phyloP scores from a whole-genome alignment of 2,888 invertebrate species.

The Chrysopilus asiliformis region DNA sequence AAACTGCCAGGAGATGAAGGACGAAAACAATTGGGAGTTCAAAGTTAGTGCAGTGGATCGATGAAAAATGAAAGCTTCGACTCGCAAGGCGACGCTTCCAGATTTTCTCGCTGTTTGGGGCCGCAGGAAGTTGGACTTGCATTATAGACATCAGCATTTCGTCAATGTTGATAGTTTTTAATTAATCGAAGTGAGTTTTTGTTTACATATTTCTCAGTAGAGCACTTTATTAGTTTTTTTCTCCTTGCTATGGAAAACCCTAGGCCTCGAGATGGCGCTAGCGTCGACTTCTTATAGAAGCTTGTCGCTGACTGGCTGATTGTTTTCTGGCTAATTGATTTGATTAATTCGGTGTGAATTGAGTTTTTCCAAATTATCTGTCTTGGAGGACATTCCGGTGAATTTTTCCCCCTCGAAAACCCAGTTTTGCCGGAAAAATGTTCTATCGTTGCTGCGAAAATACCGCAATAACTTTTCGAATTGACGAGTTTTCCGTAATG shows the following conservation, averaged over 20 bases:
- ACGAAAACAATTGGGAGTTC: too few species aligned
- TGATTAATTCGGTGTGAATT: not conserved
- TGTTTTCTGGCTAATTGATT: not conserved
- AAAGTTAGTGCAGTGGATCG: conserved; percentile 12
- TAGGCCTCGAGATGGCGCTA: conserved; percentile 14
- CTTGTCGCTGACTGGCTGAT: conserved; percentile 10
- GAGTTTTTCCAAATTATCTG: not conserved
- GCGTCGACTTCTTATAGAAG: conserved; percentile 7
- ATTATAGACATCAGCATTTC: too few species aligned
- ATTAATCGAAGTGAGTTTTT: conserved; percentile 9
- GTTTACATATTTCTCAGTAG: conserved; percentile 9
- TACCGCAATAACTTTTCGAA: not conserved
- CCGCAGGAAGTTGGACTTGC: too few species aligned
- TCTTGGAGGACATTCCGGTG: not conserved
- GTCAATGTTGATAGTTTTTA: too few species aligned
- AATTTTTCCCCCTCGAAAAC: not conserved
- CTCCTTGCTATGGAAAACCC: too few species aligned
- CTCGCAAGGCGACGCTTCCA: too few species aligned
- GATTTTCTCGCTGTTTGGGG: too few species aligned
- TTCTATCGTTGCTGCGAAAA: not conserved
- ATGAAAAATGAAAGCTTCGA: conserved; percentile 9
- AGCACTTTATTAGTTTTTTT: conserved; percentile 5
- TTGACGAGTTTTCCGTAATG: conserved; percentile 34
- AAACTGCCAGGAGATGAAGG: too few species aligned
- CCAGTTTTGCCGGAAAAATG: not conserved